Evolutionary conservation across 2,888 invertebrate genomes (phyloP), one percentile per base, ranked within the genome.

Genomic region (Pterobdella sp.): DNA sequence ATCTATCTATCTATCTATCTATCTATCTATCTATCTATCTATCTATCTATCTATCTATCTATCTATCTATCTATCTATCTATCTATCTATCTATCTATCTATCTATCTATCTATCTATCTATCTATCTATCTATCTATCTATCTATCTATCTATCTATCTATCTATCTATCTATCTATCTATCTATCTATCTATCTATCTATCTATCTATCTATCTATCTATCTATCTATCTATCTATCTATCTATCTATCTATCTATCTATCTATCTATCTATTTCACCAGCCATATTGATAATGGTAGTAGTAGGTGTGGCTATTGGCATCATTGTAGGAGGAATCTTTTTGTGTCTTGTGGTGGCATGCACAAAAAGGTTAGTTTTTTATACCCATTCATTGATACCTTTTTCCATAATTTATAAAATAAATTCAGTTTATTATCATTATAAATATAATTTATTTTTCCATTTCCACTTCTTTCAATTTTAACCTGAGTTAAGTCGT

Each of bases 311-410:
- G 66, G 76, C 75, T 0, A 73, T 76, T 14, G 76, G 76, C 35
- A 74, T 74, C n/a, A 71, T 76, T n/a, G 75, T 76, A 22, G 76
- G 76, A 36, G 76, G 73, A 32, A 49, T 75, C n/a, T 68, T 76
- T 34, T 71, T 76, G 36, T 74, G 75, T 69, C 56, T 75, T 26
- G 73, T 76, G 18, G 73, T 75, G 10, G 70, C 73, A 52, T 76
- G 73, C 71, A 74, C 73, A 32, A 76, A 75, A 70, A 75, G 72
- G 76, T 76, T 69, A 67, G 73, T 56, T 4, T 22, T n/a, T n/a
- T n/a, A n/a, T n/a, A n/a, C n/a, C n/a, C n/a, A n/a, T n/a, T n/a
- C n/a, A n/a, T n/a, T n/a, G n/a, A n/a, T n/a, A n/a, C n/a, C n/a
- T n/a, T n/a, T n/a, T n/a, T n/a, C n/a, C n/a, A n/a, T n/a, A n/a